Percentiles rank a stretch among this genome's conserved stretches.
These are phyloP conservation scores for Herpailurus yagouaroundi DNA, from an alignment of 2,113 vertebrate genomes.

Conservation along the genomic window DNA sequence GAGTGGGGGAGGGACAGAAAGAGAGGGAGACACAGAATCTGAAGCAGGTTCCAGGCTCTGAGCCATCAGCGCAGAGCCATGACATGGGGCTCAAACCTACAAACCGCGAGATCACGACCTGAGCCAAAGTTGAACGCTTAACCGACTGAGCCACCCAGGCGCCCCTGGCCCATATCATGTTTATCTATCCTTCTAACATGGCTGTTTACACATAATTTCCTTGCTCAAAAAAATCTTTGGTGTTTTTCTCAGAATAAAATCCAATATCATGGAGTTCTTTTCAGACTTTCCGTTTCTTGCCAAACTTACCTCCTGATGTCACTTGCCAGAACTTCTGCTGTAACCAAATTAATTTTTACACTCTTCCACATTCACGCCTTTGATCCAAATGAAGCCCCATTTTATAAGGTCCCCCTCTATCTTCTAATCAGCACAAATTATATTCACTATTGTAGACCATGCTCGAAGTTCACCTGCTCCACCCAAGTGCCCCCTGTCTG, in stretches of 20 bases:
- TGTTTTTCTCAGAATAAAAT: neutral
- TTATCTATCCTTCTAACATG: neutral
- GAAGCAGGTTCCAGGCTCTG: too few relatives aligned
- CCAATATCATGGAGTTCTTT: neutral
- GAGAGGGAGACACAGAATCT: too few relatives aligned
- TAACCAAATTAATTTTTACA: neutral
- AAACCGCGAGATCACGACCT: too few relatives aligned
- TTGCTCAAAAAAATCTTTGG: neutral
- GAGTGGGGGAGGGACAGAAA: too few relatives aligned
- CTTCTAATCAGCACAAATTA: neutral
- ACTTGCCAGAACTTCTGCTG: neutral
- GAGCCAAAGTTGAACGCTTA: too few relatives aligned
- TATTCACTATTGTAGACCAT: neutral
- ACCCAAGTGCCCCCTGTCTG: neutral
- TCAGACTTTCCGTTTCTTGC: neutral
- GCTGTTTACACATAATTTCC: neutral
- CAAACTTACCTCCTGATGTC: neutral
- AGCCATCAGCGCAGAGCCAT: too few relatives aligned
- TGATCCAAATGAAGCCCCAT: neutral
- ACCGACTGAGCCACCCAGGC: too few relatives aligned
- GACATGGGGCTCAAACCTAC: too few relatives aligned
- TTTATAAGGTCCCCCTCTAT: neutral
- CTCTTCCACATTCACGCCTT: neutral
- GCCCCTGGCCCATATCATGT: neutral
- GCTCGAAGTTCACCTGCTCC: neutral